phyloP scores from a whole-genome alignment of 2,797 vertebrate genomes.

The Clamator glandarius region DNA sequence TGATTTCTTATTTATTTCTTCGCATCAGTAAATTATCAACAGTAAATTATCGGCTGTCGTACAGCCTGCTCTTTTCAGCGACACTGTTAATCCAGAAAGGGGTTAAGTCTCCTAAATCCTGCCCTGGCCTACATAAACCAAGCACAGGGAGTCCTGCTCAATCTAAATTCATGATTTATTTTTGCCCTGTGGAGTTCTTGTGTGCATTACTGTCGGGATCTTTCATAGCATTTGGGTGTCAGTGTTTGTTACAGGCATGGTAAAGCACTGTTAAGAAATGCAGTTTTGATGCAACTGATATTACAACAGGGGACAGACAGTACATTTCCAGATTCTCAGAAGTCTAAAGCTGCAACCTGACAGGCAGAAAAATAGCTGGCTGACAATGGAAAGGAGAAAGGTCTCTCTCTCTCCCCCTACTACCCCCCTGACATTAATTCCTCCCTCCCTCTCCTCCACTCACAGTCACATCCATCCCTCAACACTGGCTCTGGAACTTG shows the following conservation, averaged over 20 bases:
- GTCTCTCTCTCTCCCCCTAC: background rate
- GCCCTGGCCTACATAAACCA: background rate
- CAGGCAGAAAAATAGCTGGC: background rate
- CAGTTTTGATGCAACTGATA: background rate
- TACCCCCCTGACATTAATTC: background rate
- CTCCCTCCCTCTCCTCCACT: background rate
- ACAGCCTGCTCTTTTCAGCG: background rate
- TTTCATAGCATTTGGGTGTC: background rate
- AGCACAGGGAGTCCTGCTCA: background rate
- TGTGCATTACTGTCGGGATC: background rate
- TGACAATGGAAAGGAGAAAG: background rate
- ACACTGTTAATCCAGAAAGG: background rate
- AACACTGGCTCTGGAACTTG: slow-evolving; percentile 27
- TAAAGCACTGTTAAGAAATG: background rate
- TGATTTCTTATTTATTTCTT: background rate
- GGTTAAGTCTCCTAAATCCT: background rate
- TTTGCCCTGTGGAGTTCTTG: background rate
- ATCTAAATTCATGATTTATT: background rate
- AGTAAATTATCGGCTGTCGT: too few relatives aligned
- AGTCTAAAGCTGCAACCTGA: background rate
- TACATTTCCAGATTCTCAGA: background rate
- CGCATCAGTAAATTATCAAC: background rate
- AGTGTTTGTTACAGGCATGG: background rate
- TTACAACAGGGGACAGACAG: background rate
- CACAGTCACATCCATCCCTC: slow-evolving; percentile 24